These are phyloP conservation scores for Drosophila neonasuta DNA, from an alignment of 2,888 invertebrate genomes.

Conservation along the genomic window DNA sequence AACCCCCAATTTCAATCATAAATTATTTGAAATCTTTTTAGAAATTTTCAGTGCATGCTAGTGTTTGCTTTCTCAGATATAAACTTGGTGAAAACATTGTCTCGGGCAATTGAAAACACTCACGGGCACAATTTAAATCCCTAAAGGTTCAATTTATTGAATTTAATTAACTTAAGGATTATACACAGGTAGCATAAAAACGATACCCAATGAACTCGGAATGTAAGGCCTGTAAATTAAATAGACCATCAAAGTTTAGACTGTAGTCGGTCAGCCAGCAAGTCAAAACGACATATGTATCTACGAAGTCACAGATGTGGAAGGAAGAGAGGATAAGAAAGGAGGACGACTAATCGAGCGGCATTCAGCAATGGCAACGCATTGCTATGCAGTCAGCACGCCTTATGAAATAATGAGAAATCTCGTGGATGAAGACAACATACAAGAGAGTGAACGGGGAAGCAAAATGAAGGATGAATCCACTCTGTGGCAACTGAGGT, in stretches of 20 bases:
- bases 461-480: neutral
- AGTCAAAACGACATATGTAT: neutral
- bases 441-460: neutral
- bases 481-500: constrained; percentile 3
- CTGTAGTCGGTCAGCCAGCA: neutral
- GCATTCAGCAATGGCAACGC: constrained; percentile 74
- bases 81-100: constrained; percentile 46
- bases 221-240: constrained; percentile 45
- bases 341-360: constrained; percentile 68
- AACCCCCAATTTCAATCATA: constrained; percentile 8
- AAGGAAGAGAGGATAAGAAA: constrained; percentile 1
- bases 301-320: constrained; percentile 13
- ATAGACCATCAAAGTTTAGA: constrained; percentile 37
- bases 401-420: constrained; percentile 76
- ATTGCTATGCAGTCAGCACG: constrained; percentile 78
- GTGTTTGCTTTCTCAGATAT: constrained; percentile 24
- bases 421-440: neutral
- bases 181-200: constrained; percentile 34
- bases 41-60: neutral
- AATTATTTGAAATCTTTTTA: too few species aligned
- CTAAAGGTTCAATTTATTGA: constrained; percentile 70
- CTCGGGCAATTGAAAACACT: constrained; percentile 14
- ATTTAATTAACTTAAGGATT: constrained; percentile 76
- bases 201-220: constrained; percentile 56
- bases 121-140: constrained; percentile 53